Evolutionary conservation across 2,797 vertebrate genomes (phyloP).

Genomic region (Epinephelus coioides): DNA sequence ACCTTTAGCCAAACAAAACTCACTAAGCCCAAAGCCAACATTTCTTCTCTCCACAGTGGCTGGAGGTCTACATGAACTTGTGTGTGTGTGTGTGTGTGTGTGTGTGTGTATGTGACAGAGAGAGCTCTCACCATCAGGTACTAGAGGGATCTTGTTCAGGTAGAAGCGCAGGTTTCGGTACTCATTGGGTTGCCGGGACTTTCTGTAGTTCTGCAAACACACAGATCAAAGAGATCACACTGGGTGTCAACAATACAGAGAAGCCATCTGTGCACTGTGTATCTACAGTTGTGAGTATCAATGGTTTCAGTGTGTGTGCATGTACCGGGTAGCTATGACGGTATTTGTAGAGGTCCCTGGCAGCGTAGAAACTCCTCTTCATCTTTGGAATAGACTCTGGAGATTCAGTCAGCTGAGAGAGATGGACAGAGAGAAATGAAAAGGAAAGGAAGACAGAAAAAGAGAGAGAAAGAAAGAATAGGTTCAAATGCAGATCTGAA

Average conservation of each 20-base stretch:
- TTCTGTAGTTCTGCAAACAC: slow-evolving; percentile 91
- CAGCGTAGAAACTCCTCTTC: slow-evolving; percentile 98
- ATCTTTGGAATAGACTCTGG: slow-evolving; percentile 90
- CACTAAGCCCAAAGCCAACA: slow-evolving; percentile 49
- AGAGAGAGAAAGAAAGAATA: neutral
- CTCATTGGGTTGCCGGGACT: slow-evolving; percentile 92
- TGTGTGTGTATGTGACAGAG: neutral
- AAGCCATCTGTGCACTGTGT: neutral
- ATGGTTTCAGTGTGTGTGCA: neutral
- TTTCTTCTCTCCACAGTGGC: slow-evolving; percentile 5
- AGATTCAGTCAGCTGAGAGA: slow-evolving; percentile 86
- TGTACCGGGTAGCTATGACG: slow-evolving; percentile 96
- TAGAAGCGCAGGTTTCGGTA: slow-evolving; percentile 97
- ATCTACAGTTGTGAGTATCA: neutral
- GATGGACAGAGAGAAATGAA: no score
- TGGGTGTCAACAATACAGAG: neutral
- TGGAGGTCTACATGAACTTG: slow-evolving; percentile 2
- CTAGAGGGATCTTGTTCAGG: slow-evolving; percentile 97
- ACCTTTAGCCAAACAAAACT: slow-evolving; percentile 69
- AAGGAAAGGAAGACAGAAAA: neutral
- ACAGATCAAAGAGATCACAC: slow-evolving; percentile 33
- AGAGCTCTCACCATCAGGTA: slow-evolving; percentile 93
- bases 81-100: slow-evolving; percentile 8
- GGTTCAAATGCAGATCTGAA: slow-evolving; percentile 2
- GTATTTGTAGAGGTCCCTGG: slow-evolving; percentile 98